These are phyloP conservation scores for Strigamia crassipes DNA, from an alignment of 2,888 invertebrate species.

Conservation along the genomic window DNA sequence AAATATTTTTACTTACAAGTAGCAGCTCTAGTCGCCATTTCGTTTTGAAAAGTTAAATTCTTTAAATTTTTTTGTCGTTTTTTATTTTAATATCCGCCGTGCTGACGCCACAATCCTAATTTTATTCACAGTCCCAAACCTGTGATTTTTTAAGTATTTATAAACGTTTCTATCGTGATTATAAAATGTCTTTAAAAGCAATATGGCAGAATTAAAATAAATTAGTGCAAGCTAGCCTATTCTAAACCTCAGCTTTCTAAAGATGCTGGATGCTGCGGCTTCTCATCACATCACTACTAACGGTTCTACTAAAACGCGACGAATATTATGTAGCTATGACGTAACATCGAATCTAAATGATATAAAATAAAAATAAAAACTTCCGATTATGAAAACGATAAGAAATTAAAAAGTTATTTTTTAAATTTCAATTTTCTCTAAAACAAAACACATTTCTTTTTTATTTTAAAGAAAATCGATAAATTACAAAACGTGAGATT, in stretches of 20 bases:
- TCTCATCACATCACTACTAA: conserved; percentile 23
- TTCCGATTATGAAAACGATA: background rate
- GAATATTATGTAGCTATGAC: background rate
- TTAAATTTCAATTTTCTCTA: background rate
- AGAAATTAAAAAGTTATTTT: too few relatives aligned
- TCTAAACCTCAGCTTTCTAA: background rate
- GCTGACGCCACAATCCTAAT: background rate
- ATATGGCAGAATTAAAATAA: background rate
- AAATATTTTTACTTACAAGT: conserved; percentile 5
- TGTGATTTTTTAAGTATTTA: background rate
- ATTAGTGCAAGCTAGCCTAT: conserved; percentile 8
- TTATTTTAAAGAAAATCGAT: background rate
- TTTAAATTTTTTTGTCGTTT: conserved; percentile 19
- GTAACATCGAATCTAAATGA: background rate
- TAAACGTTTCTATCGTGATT: background rate
- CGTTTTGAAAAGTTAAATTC: conserved; percentile 11
- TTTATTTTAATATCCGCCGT: background rate
- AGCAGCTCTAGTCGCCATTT: conserved; percentile 43
- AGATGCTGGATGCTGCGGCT: conserved; percentile 33
- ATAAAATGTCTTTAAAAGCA: background rate
- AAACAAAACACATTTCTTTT: background rate
- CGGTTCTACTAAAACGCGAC: background rate
- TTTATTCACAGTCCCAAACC: background rate
- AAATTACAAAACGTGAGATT: background rate
- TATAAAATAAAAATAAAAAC: background rate